These are phyloP conservation scores for Sebastes kiyomatsui DNA, from an alignment of 2,797 vertebrate genomes.

Conservation along the genomic window DNA sequence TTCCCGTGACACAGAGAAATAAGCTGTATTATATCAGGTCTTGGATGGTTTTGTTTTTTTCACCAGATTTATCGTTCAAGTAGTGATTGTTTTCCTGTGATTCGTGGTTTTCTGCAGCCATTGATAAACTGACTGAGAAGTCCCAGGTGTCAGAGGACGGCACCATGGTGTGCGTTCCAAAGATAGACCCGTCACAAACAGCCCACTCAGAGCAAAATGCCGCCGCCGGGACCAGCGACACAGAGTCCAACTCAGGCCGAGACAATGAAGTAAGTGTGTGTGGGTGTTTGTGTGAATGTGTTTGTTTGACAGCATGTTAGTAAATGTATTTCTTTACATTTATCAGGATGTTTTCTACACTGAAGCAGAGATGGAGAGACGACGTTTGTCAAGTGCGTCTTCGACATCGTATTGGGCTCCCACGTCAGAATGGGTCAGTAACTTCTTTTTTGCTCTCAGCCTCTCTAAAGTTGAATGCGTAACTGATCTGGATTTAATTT, in stretches of 20 bases:
- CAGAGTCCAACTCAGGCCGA: constrained; percentile 83
- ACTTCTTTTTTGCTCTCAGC: neutral
- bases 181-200: constrained; percentile 69
- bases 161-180: constrained; percentile 90
- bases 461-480: neutral
- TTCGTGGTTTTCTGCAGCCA: constrained; percentile 78
- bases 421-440: constrained; percentile 93
- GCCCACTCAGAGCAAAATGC: constrained; percentile 73
- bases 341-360: constrained; percentile 88
- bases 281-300: neutral
- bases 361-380: constrained; percentile 85
- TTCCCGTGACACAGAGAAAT: neutral
- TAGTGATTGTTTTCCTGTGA: neutral
- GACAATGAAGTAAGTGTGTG: constrained; percentile 80
- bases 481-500: neutral
- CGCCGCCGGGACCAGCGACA: constrained; percentile 76
- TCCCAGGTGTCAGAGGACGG: constrained; percentile 98
- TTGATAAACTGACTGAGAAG: constrained; percentile 97
- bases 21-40: neutral
- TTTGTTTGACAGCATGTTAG: neutral
- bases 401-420: constrained; percentile 88
- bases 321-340: neutral
- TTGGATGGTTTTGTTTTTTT: neutral
- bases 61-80: neutral
- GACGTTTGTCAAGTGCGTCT: constrained; percentile 87